Conservation (phyloP, 2,113 vertebrate genomes). For the Caloenas nicobarica region DNA sequence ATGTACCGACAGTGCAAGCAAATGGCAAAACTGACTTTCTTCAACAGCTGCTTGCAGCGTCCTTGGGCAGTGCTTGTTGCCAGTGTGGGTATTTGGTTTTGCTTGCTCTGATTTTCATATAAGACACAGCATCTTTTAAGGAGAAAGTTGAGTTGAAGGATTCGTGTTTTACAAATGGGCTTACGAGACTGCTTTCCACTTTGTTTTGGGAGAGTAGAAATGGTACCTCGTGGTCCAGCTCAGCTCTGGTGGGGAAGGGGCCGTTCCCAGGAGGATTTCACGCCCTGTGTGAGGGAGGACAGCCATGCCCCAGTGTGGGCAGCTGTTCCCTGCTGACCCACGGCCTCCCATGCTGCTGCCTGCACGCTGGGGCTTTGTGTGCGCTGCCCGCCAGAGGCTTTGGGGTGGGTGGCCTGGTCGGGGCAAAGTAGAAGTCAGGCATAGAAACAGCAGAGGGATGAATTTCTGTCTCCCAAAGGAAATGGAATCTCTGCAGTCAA, state of each 20-base stretch:
- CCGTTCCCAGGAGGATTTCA: neutral
- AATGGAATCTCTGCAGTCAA: neutral
- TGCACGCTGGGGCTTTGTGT: neutral
- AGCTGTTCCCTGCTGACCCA: fast-evolving
- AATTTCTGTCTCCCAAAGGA: neutral
- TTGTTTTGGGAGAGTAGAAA: neutral
- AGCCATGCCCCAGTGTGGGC: neutral
- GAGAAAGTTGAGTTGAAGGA: neutral
- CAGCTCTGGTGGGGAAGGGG: neutral
- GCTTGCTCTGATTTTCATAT: neutral
- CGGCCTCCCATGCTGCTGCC: neutral
- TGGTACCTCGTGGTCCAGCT: fast-evolving
- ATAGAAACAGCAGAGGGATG: neutral
- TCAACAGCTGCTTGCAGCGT: neutral
- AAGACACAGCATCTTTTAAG: neutral
- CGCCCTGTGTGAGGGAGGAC: neutral
- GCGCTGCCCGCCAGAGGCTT: neutral
- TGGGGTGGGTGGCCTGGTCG: neutral
- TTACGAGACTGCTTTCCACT: neutral
- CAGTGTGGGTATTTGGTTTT: neutral
- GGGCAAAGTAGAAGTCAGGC: neutral
- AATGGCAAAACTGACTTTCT: neutral
- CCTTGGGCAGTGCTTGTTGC: neutral
- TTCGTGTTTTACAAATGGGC: neutral
- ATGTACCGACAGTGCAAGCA: fast-evolving